Percentiles rank a stretch among this genome's conserved stretches.
Evolutionary conservation across 2,797 vertebrate species (phyloP).

Genomic region (Gymnoscopelus braueri): DNA sequence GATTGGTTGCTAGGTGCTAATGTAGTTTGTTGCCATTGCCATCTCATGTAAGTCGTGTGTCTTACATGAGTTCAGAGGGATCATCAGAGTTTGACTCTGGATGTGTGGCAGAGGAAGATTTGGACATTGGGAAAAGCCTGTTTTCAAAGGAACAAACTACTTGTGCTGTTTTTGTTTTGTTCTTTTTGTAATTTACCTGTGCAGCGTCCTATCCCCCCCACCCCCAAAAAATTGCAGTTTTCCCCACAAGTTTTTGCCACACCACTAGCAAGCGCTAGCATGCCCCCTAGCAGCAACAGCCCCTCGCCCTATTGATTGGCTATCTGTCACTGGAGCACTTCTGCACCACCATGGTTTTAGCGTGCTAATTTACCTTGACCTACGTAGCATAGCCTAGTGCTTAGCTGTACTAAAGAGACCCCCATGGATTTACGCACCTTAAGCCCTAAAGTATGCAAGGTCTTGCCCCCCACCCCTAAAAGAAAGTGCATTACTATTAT

Average conservation of each 20-base stretch:
- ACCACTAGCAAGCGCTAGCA: conserved; percentile 44
- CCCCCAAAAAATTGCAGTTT: background rate
- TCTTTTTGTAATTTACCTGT: conserved; percentile 20
- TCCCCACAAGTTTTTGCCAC: conserved; percentile 15
- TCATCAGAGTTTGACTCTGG: conserved; percentile 44
- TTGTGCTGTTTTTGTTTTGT: conserved; percentile 13
- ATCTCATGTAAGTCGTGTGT: conserved; percentile 40
- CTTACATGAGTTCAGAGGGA: conserved; percentile 35
- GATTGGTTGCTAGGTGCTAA: conserved; percentile 35
- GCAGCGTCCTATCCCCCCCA: conserved; percentile 34
- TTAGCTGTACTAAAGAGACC: conserved; percentile 68
- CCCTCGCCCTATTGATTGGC: conserved; percentile 51
- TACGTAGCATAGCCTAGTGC: conserved; percentile 68
- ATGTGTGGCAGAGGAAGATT: background rate
- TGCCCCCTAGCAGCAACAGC: conserved; percentile 31
- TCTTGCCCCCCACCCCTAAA: conserved; percentile 51
- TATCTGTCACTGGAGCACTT: conserved; percentile 64
- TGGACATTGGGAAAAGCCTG: conserved; percentile 1
- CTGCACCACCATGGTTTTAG: conserved; percentile 56
- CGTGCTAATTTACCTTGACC: conserved; percentile 67
- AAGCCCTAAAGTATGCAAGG: conserved; percentile 77
- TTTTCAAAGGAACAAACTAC: conserved; percentile 29
- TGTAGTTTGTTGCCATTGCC: conserved; percentile 49
- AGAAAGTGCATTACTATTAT: conserved; percentile 69
- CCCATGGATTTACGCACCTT: conserved; percentile 77